Evolutionary conservation across 2,113 vertebrate genomes (phyloP), one percentile per base, ranked within the genome.

Genomic region (Heliornis fulica): DNA sequence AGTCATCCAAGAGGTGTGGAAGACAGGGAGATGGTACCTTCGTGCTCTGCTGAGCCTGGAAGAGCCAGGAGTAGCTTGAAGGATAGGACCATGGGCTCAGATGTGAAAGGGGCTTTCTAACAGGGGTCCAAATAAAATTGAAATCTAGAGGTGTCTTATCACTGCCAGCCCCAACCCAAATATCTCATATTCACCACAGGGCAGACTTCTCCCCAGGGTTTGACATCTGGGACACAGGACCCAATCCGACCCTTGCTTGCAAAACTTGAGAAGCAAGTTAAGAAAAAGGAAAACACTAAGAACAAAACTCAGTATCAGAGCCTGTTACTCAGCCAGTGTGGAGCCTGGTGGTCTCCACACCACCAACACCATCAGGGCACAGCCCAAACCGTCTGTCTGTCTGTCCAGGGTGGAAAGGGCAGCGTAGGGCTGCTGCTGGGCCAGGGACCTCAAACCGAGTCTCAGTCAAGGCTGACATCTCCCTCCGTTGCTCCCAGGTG

Each of bases 401-500:
- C 56, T 3, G 0, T 2, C 6, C 4, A 1, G 74, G 15, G 5
- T 14, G 56, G 46, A 45, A 41, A 13, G 13, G 22, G 11, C 29
- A 18, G 5, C n/a, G 4, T 0, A 2, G 40, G 25, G 48, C 16
- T 48, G 23, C 23, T 54, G 29, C 17, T 32, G 13, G 48, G 17
- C 25, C 28, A 31, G 50, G 8, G 3, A 9, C 29, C 60, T 31
- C 29, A 11, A 36, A 75, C 7, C 0, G 77, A 36, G 51, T 31
- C 51, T 29, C 26, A 16, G 51, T 53, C 51, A 10, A 22, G 46
- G 38, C 78, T 91, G 13, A 75, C 23, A 0, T 46, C 29, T 88
- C 63, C 53, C 50, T 64, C 88, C 4, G 14, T 26, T 57, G 45
- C 77, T 22, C 60, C 34, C 94, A 99, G 99, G 99, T 99, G 90